Percentiles rank a stretch among this genome's conserved stretches.
These are phyloP conservation scores for Trisateles emortualis DNA, from an alignment of 2,888 invertebrate species.

Conservation along the genomic window DNA sequence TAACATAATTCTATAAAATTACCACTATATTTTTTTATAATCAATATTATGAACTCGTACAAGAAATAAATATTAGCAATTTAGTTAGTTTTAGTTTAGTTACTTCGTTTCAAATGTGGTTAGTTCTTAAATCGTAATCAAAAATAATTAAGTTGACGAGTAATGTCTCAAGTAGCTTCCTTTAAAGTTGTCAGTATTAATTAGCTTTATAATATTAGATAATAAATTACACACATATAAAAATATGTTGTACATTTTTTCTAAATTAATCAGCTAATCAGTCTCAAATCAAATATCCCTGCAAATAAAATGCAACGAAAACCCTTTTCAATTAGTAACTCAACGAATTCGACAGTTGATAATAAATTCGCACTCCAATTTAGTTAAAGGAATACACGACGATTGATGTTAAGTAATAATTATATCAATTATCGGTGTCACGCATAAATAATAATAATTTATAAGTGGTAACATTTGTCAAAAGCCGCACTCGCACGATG, in stretches of 20 bases:
- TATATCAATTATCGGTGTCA: slow-evolving; percentile 73
- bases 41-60: slow-evolving; percentile 2
- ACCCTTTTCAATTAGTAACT: slow-evolving; percentile 11
- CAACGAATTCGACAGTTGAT: slow-evolving; percentile 22
- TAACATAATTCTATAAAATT: slow-evolving; percentile 41
- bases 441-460: slow-evolving; percentile 79
- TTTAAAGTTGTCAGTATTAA: not conserved
- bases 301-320: not conserved
- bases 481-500: slow-evolving; percentile 85
- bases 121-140: slow-evolving; percentile 2
- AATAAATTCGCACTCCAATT: slow-evolving; percentile 21
- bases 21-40: slow-evolving; percentile 41
- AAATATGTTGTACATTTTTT: too few species aligned
- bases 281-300: not conserved
- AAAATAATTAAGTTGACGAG: slow-evolving; percentile 14
- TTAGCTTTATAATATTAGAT: slow-evolving; percentile 11
- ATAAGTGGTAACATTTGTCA: slow-evolving; percentile 83
- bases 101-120: slow-evolving; percentile 3
- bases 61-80: slow-evolving; percentile 15
- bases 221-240: not conserved
- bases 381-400: slow-evolving; percentile 19
- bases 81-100: too few species aligned
- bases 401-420: slow-evolving; percentile 57
- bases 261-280: not conserved
- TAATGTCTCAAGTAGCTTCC: slow-evolving; percentile 2